Base-by-base conservation (phyloP, 2,797 vertebrate species). In the Anguilla pacifica region DNA sequence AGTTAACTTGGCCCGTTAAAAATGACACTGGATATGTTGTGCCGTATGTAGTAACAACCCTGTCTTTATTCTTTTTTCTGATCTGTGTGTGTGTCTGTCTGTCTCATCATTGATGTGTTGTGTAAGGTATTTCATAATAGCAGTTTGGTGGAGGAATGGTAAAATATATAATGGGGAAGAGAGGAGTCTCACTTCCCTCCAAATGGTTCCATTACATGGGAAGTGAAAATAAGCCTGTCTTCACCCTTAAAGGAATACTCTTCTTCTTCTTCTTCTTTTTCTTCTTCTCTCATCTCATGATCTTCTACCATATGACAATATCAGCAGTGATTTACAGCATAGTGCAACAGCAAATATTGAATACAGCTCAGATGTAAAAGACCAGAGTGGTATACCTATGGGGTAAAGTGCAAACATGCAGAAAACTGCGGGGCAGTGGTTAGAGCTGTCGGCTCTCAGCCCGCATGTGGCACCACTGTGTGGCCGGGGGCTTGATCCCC, bases 51-150 rank as follows among this genome's bases (percentile, higher is more conserved):
- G 2, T 25, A 7, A 6, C n/a, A 46, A 35, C 25, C 2, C 6
- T 51, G 5, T 82, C 19, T 25, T 3, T 82, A 11, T 51, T 6
- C 39, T 43, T 25, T 82, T 49, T 51, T 10, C 46, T 46, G 6
- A n/a, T 49, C 2, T 51, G 10, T 46, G 25, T 79, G 15, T 82
- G 17, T 35, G 31, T 49, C 19, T 77, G 77, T 81, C 77, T 49
- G 43, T 82, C 79, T 51, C 46, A 25, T 51, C 79, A 25, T 19
- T 82, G 79, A n/a, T 22, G 46, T n/a, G 10, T 82, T 82, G 79
- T n/a, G 79, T 82, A 82, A 82, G 43, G 79, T 51, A 51, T 82
- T 82, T 82, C 79, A 25, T 82, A 82, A 82, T 51, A 51, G 79
- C 79, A 25, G 46, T 46, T 82, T 51, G 25, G 43, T 1, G 59